Base-by-base conservation (phyloP, 2,797 vertebrate genomes). In the Glyptemys insculpta region DNA sequence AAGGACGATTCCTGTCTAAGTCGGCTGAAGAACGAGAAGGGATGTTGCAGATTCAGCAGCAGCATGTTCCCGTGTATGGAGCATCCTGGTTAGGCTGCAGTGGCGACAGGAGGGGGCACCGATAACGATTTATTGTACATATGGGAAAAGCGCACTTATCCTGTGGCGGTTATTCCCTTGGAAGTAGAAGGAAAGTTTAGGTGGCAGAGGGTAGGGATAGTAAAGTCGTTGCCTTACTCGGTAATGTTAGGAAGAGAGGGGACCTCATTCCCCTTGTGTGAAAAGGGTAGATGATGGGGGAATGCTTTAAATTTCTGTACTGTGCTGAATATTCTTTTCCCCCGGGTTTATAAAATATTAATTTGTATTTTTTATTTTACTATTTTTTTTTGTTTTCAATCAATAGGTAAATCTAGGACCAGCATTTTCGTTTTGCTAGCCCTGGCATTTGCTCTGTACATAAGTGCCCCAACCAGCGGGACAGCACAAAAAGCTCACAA, bases 361-460 rank as follows among this genome's bases (percentile, higher is more conserved):
- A 98, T 98, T 98, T 98, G 98, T 99, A 97, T 98, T 98, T 98
- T 99, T 98, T 97, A 98, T 99, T 99, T 99, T 99, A 98, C 98
- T 98, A 98, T 99, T 99, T 99, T 99, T 98, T 98, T 37, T 85
- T 97, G 98, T 99, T 99, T 98, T 98, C 98, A 98, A 98, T 98
- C 98, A 98, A 96, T 98, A 99, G 97, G 99, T 98, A 98, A 62
- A 99, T 98, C 99, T 98, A 99, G 99, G 99, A 98, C 99, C 98
- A 99, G 99, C 98, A 98, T 90, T 44, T 44, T 98, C 96, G 97
- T 98, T 98, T 98, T 93, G 97, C 98, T 98, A 99, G 99, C 98
- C 99, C 99, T n/a, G 99, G 99, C 99, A 98, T 98, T 98, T 98
- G 99, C 98, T 99, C 98, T 98, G 97, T 98, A 98, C 97, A 97